Evolutionary conservation across 2,888 invertebrate species (phyloP).

Genomic region (Caenorhabditis sinica): DNA sequence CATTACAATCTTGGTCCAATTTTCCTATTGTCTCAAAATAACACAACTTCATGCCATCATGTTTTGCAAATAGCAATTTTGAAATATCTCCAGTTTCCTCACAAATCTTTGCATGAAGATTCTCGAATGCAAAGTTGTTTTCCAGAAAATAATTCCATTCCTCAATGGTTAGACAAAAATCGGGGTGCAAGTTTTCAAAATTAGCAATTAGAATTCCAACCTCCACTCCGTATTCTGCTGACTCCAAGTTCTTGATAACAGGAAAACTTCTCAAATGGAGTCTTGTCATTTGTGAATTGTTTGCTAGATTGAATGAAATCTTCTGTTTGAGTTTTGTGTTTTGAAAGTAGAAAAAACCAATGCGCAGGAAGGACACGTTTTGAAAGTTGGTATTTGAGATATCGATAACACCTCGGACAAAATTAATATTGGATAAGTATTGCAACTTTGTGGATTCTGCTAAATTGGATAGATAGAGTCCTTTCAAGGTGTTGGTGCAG

Average conservation of each 20-base stretch:
- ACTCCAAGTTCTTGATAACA: background rate
- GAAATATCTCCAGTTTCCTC: background rate
- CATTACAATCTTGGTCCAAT: background rate
- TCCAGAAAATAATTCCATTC: background rate
- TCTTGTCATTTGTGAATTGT: constrained; percentile 8
- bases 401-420: background rate
- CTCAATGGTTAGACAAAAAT: constrained; percentile 2
- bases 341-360: background rate
- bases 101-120: constrained; percentile 1
- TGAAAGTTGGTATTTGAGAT: constrained; percentile 12
- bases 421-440: background rate
- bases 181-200: constrained; percentile 16
- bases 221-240: background rate
- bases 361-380: background rate
- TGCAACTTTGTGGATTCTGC: background rate
- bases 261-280: background rate
- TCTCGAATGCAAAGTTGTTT: background rate
- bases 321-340: background rate
- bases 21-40: background rate
- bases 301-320: background rate
- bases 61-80: background rate
- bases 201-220: background rate
- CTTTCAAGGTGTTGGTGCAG: background rate
- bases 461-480: background rate
- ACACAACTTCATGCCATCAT: background rate